Conservation (phyloP, 1,140 invertebrate genomes). For the Laupala kohalensis region DNA sequence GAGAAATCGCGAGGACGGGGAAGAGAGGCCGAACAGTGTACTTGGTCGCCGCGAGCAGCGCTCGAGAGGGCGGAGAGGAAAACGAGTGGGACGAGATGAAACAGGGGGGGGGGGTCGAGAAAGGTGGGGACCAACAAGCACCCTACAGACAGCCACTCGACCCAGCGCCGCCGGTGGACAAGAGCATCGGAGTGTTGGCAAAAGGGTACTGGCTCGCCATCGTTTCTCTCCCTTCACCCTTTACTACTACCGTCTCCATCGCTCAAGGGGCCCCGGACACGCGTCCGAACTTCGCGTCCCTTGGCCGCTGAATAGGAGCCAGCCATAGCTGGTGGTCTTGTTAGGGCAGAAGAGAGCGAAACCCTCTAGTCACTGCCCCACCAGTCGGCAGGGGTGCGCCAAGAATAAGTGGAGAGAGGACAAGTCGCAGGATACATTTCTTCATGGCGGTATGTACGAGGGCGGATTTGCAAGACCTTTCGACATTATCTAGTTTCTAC, state of each 20-base stretch:
- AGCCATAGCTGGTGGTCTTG: not conserved
- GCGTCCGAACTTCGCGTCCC: not conserved
- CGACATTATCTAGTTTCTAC: too few species aligned
- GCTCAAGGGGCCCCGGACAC: not conserved
- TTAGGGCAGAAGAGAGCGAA: not conserved
- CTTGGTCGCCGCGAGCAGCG: slow-evolving; percentile 25
- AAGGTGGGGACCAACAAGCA: slow-evolving; percentile 22
- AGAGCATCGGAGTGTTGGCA: not conserved
- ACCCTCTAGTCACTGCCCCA: not conserved
- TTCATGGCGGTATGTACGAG: too few species aligned
- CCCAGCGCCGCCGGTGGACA: slow-evolving; percentile 19
- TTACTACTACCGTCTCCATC: too few species aligned
- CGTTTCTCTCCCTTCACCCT: too few species aligned
- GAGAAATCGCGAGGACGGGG: not conserved
- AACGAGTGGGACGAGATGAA: slow-evolving; percentile 31
- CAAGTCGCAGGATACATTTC: too few species aligned
- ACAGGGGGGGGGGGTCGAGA: slow-evolving; percentile 18
- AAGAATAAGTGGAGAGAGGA: too few species aligned
- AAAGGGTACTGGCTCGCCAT: not conserved
- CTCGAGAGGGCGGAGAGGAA: slow-evolving; percentile 29
- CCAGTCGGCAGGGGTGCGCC: too few species aligned
- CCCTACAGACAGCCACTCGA: slow-evolving; percentile 26
- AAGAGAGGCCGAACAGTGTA: too few species aligned
- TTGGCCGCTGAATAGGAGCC: not conserved
- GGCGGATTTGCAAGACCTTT: too few species aligned